Evolutionary conservation across 2,797 vertebrate species (phyloP), one percentile per base, ranked within the genome.

Genomic region (Falco naumanni): DNA sequence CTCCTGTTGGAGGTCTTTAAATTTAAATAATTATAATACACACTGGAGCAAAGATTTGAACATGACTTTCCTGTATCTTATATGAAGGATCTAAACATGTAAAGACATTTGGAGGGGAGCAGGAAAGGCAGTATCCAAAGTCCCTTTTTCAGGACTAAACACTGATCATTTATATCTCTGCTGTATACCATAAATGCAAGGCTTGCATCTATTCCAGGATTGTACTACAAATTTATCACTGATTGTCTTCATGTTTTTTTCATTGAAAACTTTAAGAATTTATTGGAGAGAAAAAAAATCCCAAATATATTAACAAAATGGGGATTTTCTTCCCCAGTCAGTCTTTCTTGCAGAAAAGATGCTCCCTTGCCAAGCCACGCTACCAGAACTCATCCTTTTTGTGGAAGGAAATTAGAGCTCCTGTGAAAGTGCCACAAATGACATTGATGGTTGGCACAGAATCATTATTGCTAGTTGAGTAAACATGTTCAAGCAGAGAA

Each of bases 401-500:
- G 15, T 45, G 43, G 77, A 91, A 85, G 48, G 31, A 94, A 92
- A 92, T 34, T 39, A 45, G 1, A 4, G 22, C 41, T 90, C 60
- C 53, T 41, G 48, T 74, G 41, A 37, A 76, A 80, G 34, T 57
- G 64, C 75, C 61, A 84, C 54, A 75, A 90, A 83, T 60, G 13
- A 66, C 64, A 90, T 10, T 59, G 77, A 71, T 0, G 10, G 45
- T 9, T 90, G 34, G n/a, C 61, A 84, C 48, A 75, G 74, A 90
- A 92, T 68, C 53, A 34, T 51, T 83, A 57, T 31, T 90, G 28
- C 69, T 78, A 69, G 41, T 84, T 86, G 50, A 78, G 37, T 81
- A 90, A 94, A 84, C 31, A 54, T 13, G 33, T 79, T 89, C 54
- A 90, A 90, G 41, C 16, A 90, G 53, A 90, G 41, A 88, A 88